phyloP scores from a whole-genome alignment of 2,888 invertebrate genomes.

The Melanotus villosus region DNA sequence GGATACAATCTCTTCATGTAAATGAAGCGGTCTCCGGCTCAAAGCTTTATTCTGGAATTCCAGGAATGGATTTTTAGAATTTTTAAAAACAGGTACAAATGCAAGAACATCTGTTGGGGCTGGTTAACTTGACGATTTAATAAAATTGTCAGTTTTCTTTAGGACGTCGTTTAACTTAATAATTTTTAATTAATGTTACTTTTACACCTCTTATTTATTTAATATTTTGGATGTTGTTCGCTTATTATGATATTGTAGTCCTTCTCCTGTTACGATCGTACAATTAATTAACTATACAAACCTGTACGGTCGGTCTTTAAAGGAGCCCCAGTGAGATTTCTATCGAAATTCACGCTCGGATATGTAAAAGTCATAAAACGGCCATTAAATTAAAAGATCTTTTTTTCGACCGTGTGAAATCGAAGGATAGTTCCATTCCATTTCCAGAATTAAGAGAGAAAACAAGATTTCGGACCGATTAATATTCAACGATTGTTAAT shows the following conservation, averaged over 20 bases:
- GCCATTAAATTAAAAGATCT: constrained; percentile 36
- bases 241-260: constrained; percentile 19
- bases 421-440: constrained; percentile 36
- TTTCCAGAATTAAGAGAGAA: constrained; percentile 43
- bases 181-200: constrained; percentile 43
- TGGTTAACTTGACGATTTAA: constrained; percentile 59
- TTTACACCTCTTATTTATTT: constrained; percentile 36
- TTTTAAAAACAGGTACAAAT: constrained; percentile 64
- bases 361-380: constrained; percentile 40
- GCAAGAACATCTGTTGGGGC: constrained; percentile 59
- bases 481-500: constrained; percentile 29
- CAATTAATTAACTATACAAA: constrained; percentile 27
- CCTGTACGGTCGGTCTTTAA: constrained; percentile 1
- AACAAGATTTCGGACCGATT: constrained; percentile 25
- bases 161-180: constrained; percentile 42
- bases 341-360: constrained; percentile 23
- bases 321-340: constrained; percentile 15
- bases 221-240: constrained; percentile 2
- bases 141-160: constrained; percentile 57
- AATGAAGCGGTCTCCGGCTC: constrained; percentile 53
- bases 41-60: constrained; percentile 60
- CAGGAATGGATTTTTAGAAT: constrained; percentile 63
- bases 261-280: not conserved
- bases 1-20: constrained; percentile 56
- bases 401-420: constrained; percentile 35